Evolutionary conservation across 2,888 invertebrate genomes (phyloP).

Genomic region (Fragum fragum): DNA sequence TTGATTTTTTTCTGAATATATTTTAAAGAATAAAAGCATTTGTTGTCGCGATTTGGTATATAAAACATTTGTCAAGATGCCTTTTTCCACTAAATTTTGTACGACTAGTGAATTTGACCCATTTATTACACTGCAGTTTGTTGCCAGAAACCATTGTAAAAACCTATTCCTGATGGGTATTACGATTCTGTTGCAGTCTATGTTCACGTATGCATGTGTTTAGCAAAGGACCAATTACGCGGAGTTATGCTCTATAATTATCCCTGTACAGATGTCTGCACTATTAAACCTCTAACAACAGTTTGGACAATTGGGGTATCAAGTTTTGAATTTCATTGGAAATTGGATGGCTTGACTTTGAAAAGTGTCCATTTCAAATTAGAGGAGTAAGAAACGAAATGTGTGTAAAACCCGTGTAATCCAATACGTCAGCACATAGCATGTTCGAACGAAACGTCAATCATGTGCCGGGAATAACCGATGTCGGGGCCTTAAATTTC

Average conservation of each 20-base stretch:
- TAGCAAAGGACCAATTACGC: neutral
- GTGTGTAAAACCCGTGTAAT: conserved; percentile 58
- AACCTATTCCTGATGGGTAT: too few relatives aligned
- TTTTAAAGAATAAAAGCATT: too few relatives aligned
- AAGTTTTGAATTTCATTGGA: conserved; percentile 57
- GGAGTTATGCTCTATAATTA: conserved; percentile 47
- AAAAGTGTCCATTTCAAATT: conserved; percentile 67
- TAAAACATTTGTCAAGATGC: too few relatives aligned
- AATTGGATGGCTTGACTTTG: conserved; percentile 59
- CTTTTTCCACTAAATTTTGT: too few relatives aligned
- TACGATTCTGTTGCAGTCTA: too few relatives aligned
- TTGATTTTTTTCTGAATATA: too few relatives aligned
- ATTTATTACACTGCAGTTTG: too few relatives aligned
- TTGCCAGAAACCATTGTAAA: too few relatives aligned
- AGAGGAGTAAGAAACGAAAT: conserved; percentile 59
- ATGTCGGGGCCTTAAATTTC: conserved; percentile 56
- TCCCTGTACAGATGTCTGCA: conserved; percentile 46
- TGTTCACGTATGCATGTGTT: neutral
- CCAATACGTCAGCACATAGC: conserved; percentile 43
- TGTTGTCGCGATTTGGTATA: too few relatives aligned
- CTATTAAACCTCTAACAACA: conserved; percentile 32
- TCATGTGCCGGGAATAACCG: conserved; percentile 55
- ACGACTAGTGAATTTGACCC: too few relatives aligned
- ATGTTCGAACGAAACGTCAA: conserved; percentile 53
- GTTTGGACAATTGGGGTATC: conserved; percentile 53